A percentile compares a stretch with the other conserved stretches of the same genome.
Evolutionary conservation across 2,113 vertebrate genomes (phyloP).

Genomic region (Nanorana parkeri): DNA sequence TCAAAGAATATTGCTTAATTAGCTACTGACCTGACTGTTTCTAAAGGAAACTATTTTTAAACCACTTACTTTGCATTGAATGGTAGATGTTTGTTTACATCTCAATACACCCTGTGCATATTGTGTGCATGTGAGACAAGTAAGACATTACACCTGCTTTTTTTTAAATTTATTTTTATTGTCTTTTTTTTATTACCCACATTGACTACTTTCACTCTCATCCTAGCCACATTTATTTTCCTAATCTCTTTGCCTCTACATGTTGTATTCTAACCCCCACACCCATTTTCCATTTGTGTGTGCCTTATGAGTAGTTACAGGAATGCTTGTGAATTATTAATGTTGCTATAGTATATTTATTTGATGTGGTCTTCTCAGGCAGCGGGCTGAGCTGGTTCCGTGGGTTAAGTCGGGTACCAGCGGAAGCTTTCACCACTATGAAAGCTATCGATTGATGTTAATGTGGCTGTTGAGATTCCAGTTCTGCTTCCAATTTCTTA

Average conservation of each 20-base stretch:
- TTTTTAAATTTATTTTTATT: constrained; percentile 15
- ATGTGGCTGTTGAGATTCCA: constrained; percentile 29
- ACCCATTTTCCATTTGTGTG: constrained; percentile 15
- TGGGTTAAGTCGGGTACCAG: constrained; percentile 36
- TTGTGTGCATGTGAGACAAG: background rate
- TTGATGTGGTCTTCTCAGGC: constrained; percentile 48
- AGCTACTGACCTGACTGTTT: too few species aligned
- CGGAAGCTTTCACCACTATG: constrained; percentile 47
- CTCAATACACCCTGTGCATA: background rate
- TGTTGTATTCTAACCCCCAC: background rate
- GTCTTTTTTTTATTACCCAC: background rate
- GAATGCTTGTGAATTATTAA: constrained; percentile 53
- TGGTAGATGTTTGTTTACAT: background rate
- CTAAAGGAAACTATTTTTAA: too few species aligned
- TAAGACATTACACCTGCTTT: constrained; percentile 10
- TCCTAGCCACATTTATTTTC: constrained; percentile 8
- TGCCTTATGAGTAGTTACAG: constrained; percentile 42
- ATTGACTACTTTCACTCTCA: constrained; percentile 6
- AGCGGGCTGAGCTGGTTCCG: constrained; percentile 28
- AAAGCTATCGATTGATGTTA: constrained; percentile 37
- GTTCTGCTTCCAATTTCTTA: constrained; percentile 17
- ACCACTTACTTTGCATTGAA: background rate
- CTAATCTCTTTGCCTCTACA: background rate
- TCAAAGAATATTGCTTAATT: too few species aligned
- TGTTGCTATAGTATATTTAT: constrained; percentile 46